Evolutionary conservation across 2,888 invertebrate species (phyloP).

Genomic region (Temnothorax unifasciatus): DNA sequence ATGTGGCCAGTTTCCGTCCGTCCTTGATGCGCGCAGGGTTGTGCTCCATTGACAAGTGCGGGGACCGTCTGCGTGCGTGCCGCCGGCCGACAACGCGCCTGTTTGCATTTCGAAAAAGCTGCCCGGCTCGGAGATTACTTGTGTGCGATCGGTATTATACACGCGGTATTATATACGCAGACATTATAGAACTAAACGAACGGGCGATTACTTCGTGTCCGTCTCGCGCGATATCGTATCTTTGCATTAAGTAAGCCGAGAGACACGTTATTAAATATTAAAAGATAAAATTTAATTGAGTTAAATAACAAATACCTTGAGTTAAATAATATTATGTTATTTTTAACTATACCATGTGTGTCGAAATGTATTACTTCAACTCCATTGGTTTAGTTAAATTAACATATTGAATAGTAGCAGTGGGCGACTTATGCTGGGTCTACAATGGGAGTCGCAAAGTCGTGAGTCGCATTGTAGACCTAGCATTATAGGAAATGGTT

Average conservation of each 20-base stretch:
- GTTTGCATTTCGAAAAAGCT: neutral
- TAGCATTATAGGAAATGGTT: no score
- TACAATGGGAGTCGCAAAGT: no score
- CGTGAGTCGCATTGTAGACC: no score
- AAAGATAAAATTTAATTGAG: no score
- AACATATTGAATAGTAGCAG: no score
- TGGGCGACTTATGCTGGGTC: no score
- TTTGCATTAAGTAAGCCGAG: neutral
- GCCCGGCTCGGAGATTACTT: neutral
- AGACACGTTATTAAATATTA: neutral
- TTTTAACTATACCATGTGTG: no score
- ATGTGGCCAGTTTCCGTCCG: slow-evolving; percentile 68
- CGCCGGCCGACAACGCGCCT: neutral
- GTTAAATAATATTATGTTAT: no score
- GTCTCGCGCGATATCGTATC: neutral
- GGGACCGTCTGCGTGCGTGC: slow-evolving; percentile 4
- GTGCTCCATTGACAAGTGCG: slow-evolving; percentile 49
- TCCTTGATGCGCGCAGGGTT: slow-evolving; percentile 64
- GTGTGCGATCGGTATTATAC: neutral
- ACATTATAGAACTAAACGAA: neutral
- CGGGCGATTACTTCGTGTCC: neutral
- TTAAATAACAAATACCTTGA: no score
- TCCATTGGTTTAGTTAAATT: no score
- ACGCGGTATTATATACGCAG: neutral
- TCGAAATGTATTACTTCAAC: no score